Conservation (phyloP, 2,797 vertebrate genomes). For the Notolabrus celidotus region DNA sequence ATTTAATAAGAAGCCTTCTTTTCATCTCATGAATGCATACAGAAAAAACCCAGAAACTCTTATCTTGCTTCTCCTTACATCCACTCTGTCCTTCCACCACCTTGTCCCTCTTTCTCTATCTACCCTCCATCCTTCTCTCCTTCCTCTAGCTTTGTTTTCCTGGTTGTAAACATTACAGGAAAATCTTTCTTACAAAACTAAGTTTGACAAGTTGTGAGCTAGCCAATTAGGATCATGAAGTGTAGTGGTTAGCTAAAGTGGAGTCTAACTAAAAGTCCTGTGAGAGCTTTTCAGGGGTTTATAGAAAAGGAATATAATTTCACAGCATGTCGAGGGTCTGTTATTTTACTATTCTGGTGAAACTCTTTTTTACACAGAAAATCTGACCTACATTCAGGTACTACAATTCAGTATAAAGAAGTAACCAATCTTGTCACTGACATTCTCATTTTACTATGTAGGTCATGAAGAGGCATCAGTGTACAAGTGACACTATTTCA, state of each 20-base stretch:
- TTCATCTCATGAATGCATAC: background rate
- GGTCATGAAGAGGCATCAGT: too few species aligned
- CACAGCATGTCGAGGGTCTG: too few species aligned
- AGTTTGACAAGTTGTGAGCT: slow-evolving; percentile 14
- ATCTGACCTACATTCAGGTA: too few species aligned
- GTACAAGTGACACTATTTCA: too few species aligned
- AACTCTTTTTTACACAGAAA: too few species aligned
- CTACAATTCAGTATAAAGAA: too few species aligned
- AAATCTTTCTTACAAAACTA: slow-evolving; percentile 12
- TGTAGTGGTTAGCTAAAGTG: background rate
- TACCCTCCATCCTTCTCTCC: background rate
- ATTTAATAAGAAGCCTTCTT: slow-evolving; percentile 4
- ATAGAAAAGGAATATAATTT: too few species aligned
- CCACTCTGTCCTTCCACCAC: background rate
- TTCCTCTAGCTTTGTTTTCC: background rate
- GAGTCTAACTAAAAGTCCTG: too few species aligned
- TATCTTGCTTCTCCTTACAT: background rate
- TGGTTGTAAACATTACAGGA: background rate
- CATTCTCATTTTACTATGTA: too few species aligned
- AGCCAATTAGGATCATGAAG: slow-evolving; percentile 4
- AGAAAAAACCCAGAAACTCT: background rate
- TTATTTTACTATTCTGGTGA: too few species aligned
- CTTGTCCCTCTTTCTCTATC: background rate
- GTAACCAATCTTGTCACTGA: too few species aligned
- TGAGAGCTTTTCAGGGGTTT: too few species aligned